Percentiles rank a stretch among this genome's conserved stretches.
phyloP scores from a whole-genome alignment of 2,113 vertebrate species.

The Oncorhynchus tshawytscha region DNA sequence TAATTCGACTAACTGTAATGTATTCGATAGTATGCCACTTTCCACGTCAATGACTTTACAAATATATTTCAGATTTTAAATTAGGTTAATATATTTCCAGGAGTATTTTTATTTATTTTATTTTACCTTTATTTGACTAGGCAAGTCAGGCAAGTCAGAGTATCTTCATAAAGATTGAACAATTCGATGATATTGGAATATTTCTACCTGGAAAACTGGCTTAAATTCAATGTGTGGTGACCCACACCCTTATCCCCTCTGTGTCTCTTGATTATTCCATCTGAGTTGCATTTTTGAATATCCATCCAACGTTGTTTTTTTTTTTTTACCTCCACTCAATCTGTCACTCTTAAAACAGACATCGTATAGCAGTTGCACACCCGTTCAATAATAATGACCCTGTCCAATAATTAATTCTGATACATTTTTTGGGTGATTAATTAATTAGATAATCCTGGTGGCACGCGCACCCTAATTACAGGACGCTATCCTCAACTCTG shows the following conservation, averaged over 20 bases:
- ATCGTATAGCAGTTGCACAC: constrained; percentile 83
- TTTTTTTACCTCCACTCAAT: constrained; percentile 72
- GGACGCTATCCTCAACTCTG: constrained; percentile 67
- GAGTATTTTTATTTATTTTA: no score
- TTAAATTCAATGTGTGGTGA: constrained; percentile 53
- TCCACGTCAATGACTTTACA: no score
- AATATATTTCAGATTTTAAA: no score
- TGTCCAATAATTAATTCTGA: constrained; percentile 90
- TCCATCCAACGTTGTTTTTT: constrained; percentile 84
- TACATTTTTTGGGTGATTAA: constrained; percentile 94
- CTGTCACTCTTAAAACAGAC: constrained; percentile 82
- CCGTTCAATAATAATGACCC: constrained; percentile 90
- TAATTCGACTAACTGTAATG: no score
- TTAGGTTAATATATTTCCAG: neutral
- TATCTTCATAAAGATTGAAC: neutral
- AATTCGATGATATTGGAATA: constrained; percentile 7
- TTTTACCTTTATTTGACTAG: no score
- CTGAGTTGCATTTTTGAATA: constrained; percentile 59
- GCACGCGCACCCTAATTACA: constrained; percentile 87
- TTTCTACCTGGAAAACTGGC: constrained; percentile 44
- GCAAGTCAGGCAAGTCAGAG: no score
- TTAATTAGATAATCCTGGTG: constrained; percentile 89
- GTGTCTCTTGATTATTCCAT: constrained; percentile 52
- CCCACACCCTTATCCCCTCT: constrained; percentile 51
- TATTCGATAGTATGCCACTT: constrained; percentile 14